phyloP scores from a whole-genome alignment of 2,888 invertebrate species.

The Aleiodes alternator region DNA sequence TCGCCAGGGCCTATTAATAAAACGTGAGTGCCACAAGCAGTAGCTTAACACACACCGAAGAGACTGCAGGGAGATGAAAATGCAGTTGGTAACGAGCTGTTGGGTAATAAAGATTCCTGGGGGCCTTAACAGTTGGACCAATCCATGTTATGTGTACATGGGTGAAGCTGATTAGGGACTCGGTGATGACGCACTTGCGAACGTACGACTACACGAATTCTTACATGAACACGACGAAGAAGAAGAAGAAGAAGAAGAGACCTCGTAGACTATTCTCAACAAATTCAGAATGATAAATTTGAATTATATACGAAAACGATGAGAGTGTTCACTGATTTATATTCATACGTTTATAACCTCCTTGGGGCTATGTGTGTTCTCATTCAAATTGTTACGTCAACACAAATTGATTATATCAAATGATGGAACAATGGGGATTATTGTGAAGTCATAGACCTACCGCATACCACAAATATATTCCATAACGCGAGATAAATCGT shows the following conservation, averaged over 20 bases:
- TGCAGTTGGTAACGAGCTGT: conserved; percentile 62
- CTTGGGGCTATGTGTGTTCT: background rate
- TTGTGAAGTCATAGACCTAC: conserved; percentile 22
- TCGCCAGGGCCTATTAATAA: conserved; percentile 32
- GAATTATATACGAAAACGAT: conserved; percentile 25
- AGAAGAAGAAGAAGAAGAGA: too few species aligned
- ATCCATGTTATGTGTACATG: conserved; percentile 16
- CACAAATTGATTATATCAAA: conserved; percentile 14
- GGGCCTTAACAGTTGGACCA: background rate
- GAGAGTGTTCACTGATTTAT: conserved; percentile 27
- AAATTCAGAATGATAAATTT: conserved; percentile 28
- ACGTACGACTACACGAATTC: conserved; percentile 60
- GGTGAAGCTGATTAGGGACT: conserved; percentile 60
- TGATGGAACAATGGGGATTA: conserved; percentile 22
- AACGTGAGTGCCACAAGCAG: conserved; percentile 7
- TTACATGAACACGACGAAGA: background rate
- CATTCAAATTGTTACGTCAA: conserved; percentile 18
- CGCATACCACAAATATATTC: conserved; percentile 24
- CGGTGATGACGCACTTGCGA: conserved; percentile 60
- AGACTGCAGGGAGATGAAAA: conserved; percentile 59
- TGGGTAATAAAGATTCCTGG: conserved; percentile 60
- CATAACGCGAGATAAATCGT: conserved; percentile 35
- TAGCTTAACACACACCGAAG: conserved; percentile 48
- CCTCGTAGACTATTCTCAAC: background rate
- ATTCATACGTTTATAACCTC: background rate